phyloP scores from a whole-genome alignment of 2,888 invertebrate species.

The Drosophila stalkeri region DNA sequence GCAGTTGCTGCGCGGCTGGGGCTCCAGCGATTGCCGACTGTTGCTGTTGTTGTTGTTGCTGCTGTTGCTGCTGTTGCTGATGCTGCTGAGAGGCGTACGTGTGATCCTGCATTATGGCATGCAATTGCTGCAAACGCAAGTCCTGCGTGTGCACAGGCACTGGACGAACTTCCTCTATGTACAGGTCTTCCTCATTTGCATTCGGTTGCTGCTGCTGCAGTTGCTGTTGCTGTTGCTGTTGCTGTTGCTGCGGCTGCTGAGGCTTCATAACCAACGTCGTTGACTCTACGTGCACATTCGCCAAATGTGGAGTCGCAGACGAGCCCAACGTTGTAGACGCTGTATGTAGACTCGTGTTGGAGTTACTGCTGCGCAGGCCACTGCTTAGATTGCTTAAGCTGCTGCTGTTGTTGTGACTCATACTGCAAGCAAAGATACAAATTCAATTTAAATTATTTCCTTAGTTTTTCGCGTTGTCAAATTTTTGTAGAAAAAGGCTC shows the following conservation, averaged over 20 bases:
- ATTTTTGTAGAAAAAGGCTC: background rate
- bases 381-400: constrained; percentile 54
- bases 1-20: constrained; percentile 46
- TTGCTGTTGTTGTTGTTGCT: constrained; percentile 43
- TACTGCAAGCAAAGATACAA: constrained; percentile 27
- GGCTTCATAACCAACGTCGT: constrained; percentile 34
- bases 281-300: constrained; percentile 46
- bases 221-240: background rate
- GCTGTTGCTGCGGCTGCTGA: constrained; percentile 31
- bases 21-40: constrained; percentile 29
- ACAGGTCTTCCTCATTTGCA: constrained; percentile 83
- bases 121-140: constrained; percentile 80
- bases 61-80: constrained; percentile 52
- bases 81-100: constrained; percentile 81
- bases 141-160: constrained; percentile 83
- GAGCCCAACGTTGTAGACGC: constrained; percentile 18
- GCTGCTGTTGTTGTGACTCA: constrained; percentile 59
- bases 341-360: constrained; percentile 34
- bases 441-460: background rate
- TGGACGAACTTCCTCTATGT: constrained; percentile 84
- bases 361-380: constrained; percentile 48
- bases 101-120: constrained; percentile 84
- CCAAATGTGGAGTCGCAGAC: constrained; percentile 45
- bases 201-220: constrained; percentile 21
- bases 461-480: constrained; percentile 29